A percentile compares a stretch with the other conserved stretches of the same genome.
Conservation (phyloP, 2,888 invertebrate species). For the Eupithecia subumbrata region DNA sequence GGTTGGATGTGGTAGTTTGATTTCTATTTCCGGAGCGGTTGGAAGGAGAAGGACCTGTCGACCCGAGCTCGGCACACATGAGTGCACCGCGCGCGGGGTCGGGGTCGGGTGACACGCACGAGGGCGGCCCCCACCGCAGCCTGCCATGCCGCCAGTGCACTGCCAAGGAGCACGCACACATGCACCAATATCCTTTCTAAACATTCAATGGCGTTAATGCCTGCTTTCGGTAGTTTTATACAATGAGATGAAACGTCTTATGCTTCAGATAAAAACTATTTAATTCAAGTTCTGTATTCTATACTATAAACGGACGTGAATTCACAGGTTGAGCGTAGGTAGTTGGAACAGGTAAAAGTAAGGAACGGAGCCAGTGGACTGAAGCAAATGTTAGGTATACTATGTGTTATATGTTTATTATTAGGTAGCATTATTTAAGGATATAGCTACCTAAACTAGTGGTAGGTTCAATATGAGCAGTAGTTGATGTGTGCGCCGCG, state of each 20-base stretch:
- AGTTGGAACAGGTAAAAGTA: neutral
- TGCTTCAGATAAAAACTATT: neutral
- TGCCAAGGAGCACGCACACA: conserved; percentile 2
- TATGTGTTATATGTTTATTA: neutral
- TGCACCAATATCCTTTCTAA: conserved; percentile 3
- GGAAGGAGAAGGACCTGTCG: neutral
- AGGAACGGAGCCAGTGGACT: neutral
- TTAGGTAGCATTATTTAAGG: neutral
- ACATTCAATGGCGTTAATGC: neutral
- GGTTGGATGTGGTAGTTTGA: neutral
- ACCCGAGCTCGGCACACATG: neutral
- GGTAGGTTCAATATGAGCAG: neutral
- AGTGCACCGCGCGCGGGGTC: neutral
- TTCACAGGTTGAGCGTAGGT: neutral
- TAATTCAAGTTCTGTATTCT: neutral
- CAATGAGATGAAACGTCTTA: neutral
- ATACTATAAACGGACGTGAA: neutral
- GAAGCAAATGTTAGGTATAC: no score
- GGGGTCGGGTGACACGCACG: neutral
- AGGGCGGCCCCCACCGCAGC: neutral
- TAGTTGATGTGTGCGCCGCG: conserved; percentile 12
- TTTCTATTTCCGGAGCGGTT: neutral
- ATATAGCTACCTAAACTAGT: neutral
- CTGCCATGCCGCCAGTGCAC: no score
- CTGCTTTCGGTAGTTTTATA: neutral